Evolutionary conservation across 23 tunicate species (phyloP), one percentile per base, ranked within the genome.

Genomic region (Styela clava): DNA sequence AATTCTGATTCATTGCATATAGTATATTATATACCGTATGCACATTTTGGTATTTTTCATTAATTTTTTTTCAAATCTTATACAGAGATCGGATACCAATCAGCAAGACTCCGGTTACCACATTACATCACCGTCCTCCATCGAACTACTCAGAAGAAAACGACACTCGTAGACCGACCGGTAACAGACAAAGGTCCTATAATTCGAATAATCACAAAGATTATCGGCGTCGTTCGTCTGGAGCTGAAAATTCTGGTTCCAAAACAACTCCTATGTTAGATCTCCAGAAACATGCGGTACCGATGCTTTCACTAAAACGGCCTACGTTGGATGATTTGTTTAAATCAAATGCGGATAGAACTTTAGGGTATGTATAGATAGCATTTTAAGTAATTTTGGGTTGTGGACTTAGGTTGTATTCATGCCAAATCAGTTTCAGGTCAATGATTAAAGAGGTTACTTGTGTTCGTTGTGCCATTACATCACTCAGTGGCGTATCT

Each of bases 251-350:
- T 20, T 21, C 31, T 69, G 81, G 22, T 0, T 22, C 85, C 2
- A 70, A 64, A 27, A 61, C 28, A 7, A 84, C 34, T 63, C 81
- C 85, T 33, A 91, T 85, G 90, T 25, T 91, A 0, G 86, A 91
- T 63, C 85, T 91, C 51, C 90, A 91, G 63, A 91, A 91, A 34
- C 97, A 91, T 69, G 97, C 97, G 21, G 88, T 91, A 30, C 97
- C 97, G 1, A 86, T 91, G 90, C 23, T 86, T 76, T 91, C 97
- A 22, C 76, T 91, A 19, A 91, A 24, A 29, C 35, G 81, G 29
- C 77, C 77, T 30, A 71, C 77, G 35, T 3, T 28, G 34, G 77
- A 71, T 30, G 34, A 71, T 29, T 34, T 71, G 23, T 71, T 71
- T 65, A 5, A 7, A 5, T 44, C 56, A 5, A 12, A 44, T 5